Evolutionary conservation across 2,113 vertebrate species (phyloP).

Genomic region (Pardalotus punctatus): DNA sequence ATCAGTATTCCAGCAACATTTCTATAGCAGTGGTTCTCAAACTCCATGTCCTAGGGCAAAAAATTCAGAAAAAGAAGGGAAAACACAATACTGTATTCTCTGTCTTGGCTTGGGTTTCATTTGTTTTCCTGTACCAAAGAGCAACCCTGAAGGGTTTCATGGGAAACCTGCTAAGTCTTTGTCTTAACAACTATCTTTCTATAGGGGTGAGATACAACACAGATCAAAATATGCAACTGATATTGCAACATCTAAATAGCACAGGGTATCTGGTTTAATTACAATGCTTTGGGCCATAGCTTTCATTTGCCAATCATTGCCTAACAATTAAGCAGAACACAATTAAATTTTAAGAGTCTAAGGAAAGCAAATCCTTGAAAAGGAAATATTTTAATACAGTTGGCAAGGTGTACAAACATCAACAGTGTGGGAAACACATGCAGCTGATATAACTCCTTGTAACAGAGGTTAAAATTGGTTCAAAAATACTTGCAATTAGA

Average conservation of each 20-base stretch:
- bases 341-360: background rate
- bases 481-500: background rate
- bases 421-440: background rate
- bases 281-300: background rate
- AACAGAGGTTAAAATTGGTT: background rate
- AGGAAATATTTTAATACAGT: background rate
- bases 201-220: background rate
- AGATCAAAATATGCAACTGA: background rate
- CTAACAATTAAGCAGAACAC: background rate
- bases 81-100: background rate
- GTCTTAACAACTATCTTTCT: background rate
- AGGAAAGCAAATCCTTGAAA: background rate
- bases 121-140: background rate
- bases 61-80: background rate
- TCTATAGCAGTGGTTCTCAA: background rate
- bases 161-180: background rate
- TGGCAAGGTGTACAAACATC: background rate
- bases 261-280: background rate
- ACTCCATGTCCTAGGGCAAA: background rate
- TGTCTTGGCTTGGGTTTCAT: background rate
- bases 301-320: background rate
- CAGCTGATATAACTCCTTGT: background rate
- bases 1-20: background rate
- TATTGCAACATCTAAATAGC: constrained; percentile 7
- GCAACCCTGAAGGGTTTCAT: background rate